phyloP scores from a whole-genome alignment of 2,888 invertebrate genomes.

The Teinopalpus imperialis region DNA sequence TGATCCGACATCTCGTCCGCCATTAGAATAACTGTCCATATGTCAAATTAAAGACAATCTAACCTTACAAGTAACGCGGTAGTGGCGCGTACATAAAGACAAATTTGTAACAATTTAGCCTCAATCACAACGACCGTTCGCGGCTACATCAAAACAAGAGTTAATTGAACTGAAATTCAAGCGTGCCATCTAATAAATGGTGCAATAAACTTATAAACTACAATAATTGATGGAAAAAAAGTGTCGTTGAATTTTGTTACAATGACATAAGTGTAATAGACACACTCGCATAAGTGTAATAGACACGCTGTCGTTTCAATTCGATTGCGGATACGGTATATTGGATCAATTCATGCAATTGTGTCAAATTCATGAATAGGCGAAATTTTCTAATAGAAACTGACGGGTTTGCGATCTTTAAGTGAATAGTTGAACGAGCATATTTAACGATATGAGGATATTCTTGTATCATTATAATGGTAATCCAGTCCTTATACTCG shows the following conservation, averaged over 20 bases:
- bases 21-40: slow-evolving; percentile 1
- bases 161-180: slow-evolving; percentile 21
- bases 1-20: slow-evolving; percentile 1
- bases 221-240: slow-evolving; percentile 13
- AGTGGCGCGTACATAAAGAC: slow-evolving; percentile 12
- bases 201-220: slow-evolving; percentile 13
- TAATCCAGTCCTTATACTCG: too few relatives aligned
- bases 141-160: slow-evolving; percentile 19
- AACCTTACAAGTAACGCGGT: slow-evolving; percentile 14
- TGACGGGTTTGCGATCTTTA: not conserved
- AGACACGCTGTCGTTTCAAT: not conserved
- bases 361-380: slow-evolving; percentile 6
- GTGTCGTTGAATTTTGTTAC: too few relatives aligned
- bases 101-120: slow-evolving; percentile 24
- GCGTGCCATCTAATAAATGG: slow-evolving; percentile 19
- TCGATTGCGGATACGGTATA: slow-evolving; percentile 6
- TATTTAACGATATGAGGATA: too few relatives aligned
- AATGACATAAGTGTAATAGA: too few relatives aligned
- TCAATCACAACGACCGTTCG: slow-evolving; percentile 9
- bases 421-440: too few relatives aligned
- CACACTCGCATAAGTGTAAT: not conserved
- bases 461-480: too few relatives aligned
- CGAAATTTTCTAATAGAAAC: slow-evolving; percentile 13
- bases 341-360: slow-evolving; percentile 18
- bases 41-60: slow-evolving; percentile 17